Evolutionary conservation across 2,113 vertebrate species (phyloP).

Genomic region (Campylomormyrus numenius): DNA sequence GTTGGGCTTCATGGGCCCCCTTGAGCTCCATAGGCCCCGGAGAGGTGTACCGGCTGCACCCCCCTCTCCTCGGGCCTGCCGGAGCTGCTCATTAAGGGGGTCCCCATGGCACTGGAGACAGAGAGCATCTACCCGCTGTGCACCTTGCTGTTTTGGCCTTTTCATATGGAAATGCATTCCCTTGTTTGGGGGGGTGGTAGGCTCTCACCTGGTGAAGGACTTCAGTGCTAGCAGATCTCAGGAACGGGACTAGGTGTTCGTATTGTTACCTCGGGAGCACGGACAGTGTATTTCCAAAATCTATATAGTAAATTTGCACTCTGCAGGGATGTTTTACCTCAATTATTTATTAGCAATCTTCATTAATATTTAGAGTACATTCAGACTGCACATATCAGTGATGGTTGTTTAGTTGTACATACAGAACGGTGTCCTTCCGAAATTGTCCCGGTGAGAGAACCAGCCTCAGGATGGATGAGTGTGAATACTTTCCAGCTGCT

Average conservation of each 20-base stretch:
- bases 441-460: not conserved
- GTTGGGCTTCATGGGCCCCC: no score
- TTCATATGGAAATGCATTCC: constrained; percentile 50
- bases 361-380: constrained; percentile 14
- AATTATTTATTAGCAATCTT: not conserved
- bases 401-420: not conserved
- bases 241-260: not conserved
- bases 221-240: not conserved
- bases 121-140: constrained; percentile 27
- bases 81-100: constrained; percentile 30
- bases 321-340: not conserved
- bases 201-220: not conserved
- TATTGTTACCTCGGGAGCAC: not conserved
- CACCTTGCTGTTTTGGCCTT: constrained; percentile 24
- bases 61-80: no score
- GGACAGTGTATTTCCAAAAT: not conserved
- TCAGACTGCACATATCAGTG: not conserved
- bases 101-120: constrained; percentile 52
- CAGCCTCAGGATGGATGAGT: not conserved
- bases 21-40: no score
- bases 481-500: not conserved
- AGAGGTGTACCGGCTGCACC: no score
- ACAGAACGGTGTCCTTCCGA: not conserved
- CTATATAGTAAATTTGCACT: not conserved
- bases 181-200: constrained; percentile 36